Conservation (phyloP, 1,140 invertebrate species). For the Brevipalpus yothersi region DNA sequence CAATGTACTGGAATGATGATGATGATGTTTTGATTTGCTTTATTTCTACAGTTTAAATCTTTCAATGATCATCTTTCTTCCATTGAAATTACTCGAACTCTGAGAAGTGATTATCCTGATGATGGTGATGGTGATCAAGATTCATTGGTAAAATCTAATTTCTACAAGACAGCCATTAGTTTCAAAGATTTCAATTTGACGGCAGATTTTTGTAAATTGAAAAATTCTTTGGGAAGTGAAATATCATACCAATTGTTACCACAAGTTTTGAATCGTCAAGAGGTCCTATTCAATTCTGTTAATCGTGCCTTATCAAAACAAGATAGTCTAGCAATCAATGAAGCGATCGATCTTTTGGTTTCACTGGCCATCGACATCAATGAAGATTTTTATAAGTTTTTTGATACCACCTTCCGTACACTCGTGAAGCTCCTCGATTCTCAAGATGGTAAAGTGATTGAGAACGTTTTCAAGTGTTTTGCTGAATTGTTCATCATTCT, state of each 20-base stretch:
- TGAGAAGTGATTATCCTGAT: slow-evolving; percentile 36
- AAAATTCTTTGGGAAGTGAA: slow-evolving; percentile 34
- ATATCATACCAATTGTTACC: slow-evolving; percentile 39
- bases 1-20: not conserved
- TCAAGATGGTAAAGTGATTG: slow-evolving; percentile 51
- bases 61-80: slow-evolving; percentile 55
- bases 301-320: slow-evolving; percentile 40
- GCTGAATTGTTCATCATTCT: slow-evolving; percentile 71
- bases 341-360: slow-evolving; percentile 55
- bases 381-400: slow-evolving; percentile 59
- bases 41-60: slow-evolving; percentile 39
- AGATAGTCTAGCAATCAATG: slow-evolving; percentile 43
- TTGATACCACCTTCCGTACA: slow-evolving; percentile 28
- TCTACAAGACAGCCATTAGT: slow-evolving; percentile 52
- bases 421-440: slow-evolving; percentile 42
- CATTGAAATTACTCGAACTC: slow-evolving; percentile 52
- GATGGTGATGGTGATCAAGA: slow-evolving; percentile 34
- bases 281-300: slow-evolving; percentile 40
- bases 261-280: slow-evolving; percentile 45
- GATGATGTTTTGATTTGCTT: not conserved
- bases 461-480: slow-evolving; percentile 51
- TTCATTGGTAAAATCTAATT: slow-evolving; percentile 28
- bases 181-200: slow-evolving; percentile 64
- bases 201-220: slow-evolving; percentile 40
- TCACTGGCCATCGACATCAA: slow-evolving; percentile 59